These are phyloP conservation scores for Zaprionus kolodkinae DNA, from an alignment of 1,140 invertebrate species.

Conservation along the genomic window DNA sequence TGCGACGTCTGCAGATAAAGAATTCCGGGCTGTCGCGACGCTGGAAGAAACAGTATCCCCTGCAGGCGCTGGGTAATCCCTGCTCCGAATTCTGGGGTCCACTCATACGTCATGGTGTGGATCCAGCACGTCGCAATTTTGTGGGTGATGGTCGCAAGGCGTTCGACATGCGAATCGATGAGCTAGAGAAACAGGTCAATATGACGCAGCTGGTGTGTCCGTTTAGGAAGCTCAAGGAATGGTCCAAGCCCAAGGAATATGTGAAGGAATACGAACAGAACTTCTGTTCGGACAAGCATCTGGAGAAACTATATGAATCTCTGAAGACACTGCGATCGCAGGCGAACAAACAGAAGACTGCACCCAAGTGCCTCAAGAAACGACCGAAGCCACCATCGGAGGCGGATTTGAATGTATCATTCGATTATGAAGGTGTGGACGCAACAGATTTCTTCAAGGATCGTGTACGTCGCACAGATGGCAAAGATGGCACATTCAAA, in stretches of 20 bases:
- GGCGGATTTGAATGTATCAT: not conserved
- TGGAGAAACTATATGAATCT: slow-evolving; percentile 73
- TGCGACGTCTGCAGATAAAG: slow-evolving; percentile 57
- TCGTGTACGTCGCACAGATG: not conserved
- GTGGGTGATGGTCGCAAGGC: slow-evolving; percentile 54
- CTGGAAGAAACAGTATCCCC: slow-evolving; percentile 81
- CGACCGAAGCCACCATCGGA: not conserved
- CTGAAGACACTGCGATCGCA: slow-evolving; percentile 43
- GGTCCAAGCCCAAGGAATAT: slow-evolving; percentile 72
- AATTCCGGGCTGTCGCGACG: slow-evolving; percentile 47
- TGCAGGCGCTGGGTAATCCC: slow-evolving; percentile 84
- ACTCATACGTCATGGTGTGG: slow-evolving; percentile 85
- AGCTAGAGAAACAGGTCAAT: slow-evolving; percentile 65
- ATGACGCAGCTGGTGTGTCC: slow-evolving; percentile 60
- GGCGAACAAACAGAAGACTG: slow-evolving; percentile 39
- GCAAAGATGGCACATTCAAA: not conserved
- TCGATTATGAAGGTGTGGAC: slow-evolving; percentile 18
- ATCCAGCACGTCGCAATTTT: slow-evolving; percentile 84
- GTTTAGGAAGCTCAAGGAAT: slow-evolving; percentile 69
- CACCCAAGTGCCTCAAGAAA: slow-evolving; percentile 52
- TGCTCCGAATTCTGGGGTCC: slow-evolving; percentile 86
- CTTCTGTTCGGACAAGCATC: slow-evolving; percentile 70
- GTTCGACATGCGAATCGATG: slow-evolving; percentile 76
- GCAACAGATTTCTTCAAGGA: slow-evolving; percentile 1
- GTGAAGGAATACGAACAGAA: slow-evolving; percentile 73